Percentiles rank a stretch among this genome's conserved stretches.
Conservation (phyloP, 2,888 invertebrate genomes). For the Stenchaetothrips biformis region DNA sequence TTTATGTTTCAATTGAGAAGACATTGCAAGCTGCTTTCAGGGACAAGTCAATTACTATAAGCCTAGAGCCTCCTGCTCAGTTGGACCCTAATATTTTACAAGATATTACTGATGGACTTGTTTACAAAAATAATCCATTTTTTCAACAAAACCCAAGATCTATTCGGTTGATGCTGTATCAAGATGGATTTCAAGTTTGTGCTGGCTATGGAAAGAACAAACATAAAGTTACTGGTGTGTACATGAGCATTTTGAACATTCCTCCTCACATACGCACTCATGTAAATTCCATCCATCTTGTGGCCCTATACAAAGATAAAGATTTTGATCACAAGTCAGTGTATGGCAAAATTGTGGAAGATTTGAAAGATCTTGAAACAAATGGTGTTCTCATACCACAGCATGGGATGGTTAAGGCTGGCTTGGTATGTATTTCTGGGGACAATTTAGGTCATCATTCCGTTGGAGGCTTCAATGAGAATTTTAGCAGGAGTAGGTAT, state of each 20-base stretch:
- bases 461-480: conserved; percentile 38
- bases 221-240: conserved; percentile 37
- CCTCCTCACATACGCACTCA: conserved; percentile 34
- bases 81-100: conserved; percentile 34
- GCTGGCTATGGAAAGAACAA: conserved; percentile 35
- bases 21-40: conserved; percentile 35
- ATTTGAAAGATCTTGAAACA: conserved; percentile 33
- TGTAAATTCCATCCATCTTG: conserved; percentile 36
- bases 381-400: conserved; percentile 30
- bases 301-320: conserved; percentile 33
- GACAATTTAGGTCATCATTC: conserved; percentile 39
- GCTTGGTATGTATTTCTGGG: conserved; percentile 37
- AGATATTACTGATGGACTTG: conserved; percentile 38
- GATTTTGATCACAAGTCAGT: conserved; percentile 33
- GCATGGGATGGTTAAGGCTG: conserved; percentile 28
- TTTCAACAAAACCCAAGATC: conserved; percentile 37
- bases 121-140: conserved; percentile 36
- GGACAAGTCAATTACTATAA: conserved; percentile 35
- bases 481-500: conserved; percentile 35
- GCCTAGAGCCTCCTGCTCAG: conserved; percentile 8
- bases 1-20: conserved; percentile 35
- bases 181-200: conserved; percentile 38
- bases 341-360: conserved; percentile 34
- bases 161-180: conserved; percentile 36
- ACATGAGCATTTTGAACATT: conserved; percentile 36